phyloP scores from a whole-genome alignment of 1,140 invertebrate genomes.

The Dreissena rostriformis region DNA sequence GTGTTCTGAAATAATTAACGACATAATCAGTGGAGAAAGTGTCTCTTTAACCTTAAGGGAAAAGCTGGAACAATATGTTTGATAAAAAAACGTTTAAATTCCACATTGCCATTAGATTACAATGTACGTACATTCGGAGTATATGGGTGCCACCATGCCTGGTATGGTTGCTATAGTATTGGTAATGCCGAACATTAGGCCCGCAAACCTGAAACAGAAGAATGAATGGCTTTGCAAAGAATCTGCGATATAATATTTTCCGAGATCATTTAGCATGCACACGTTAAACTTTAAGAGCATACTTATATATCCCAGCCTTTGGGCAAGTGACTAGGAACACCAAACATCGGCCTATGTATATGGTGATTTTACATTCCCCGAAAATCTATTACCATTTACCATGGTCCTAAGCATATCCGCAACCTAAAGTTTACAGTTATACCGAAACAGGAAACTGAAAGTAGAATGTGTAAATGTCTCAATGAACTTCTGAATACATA shows the following conservation, averaged over 20 bases:
- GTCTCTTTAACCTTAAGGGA: background rate
- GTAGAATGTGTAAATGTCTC: too few relatives aligned
- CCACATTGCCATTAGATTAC: background rate
- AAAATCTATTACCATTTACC: too few relatives aligned
- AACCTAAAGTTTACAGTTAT: too few relatives aligned
- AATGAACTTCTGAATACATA: too few relatives aligned
- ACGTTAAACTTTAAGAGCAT: background rate
- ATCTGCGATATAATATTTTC: background rate
- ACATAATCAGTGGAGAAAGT: background rate
- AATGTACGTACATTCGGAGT: slow-evolving; percentile 44
- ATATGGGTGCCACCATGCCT: slow-evolving; percentile 42
- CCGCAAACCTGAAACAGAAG: slow-evolving; percentile 83
- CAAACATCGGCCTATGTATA: too few relatives aligned
- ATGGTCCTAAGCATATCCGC: too few relatives aligned
- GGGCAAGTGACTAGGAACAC: too few relatives aligned
- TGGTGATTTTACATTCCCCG: too few relatives aligned
- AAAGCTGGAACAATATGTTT: background rate
- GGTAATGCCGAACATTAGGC: slow-evolving; percentile 87
- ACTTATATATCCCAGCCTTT: background rate
- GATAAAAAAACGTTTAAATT: background rate
- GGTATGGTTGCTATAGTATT: slow-evolving; percentile 49
- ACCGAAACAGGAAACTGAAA: too few relatives aligned
- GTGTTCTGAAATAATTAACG: slow-evolving; percentile 17
- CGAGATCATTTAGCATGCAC: background rate
- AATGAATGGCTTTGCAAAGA: background rate